Evolutionary conservation across 2,888 invertebrate species (phyloP), one percentile per base, ranked within the genome.

Genomic region (Cataglyphis livida): DNA sequence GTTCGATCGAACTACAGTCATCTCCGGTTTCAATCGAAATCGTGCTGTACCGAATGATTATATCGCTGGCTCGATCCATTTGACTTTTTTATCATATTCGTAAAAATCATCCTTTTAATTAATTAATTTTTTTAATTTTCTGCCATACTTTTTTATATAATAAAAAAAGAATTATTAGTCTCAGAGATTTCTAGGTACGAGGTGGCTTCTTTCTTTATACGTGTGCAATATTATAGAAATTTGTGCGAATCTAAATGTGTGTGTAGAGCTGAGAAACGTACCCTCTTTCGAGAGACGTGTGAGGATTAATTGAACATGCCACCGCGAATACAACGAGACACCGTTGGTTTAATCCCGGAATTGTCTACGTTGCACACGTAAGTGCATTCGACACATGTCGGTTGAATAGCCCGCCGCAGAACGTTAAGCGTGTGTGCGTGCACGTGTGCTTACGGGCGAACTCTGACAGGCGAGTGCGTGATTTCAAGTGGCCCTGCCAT

Each of bases 321-420:
- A 66, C 21, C 41, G 57, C 28, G 66, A 57, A n/a, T n/a, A 21
- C n/a, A 41, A 28, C 25, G 57, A 78, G 66, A 78, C 66, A 44
- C 21, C 68, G 68, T 78, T 44, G 75, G 70, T 84, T 84, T 84
- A 75, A 81, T 68, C 18, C 70, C 62, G 84, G 61, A 66, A 81
- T 73, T 65, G 81, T 74, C 82, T 74, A 68, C 54, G 65, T 35
- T 61, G 73, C 71, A 44, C 57, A 61, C 61, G 32, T 81, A 84
- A 84, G 81, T 84, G 74, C 70, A 64, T 84, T 84, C 81, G 84
- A 84, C 75, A 76, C 81, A 62, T 84, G 81, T 81, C 70, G 81
- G 61, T 64, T 54, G 65, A 68, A 73, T 57, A 81, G 83, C n/a
- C 12, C 41, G 59, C 44, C 64, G 61, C 79, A 78, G 66, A 61